phyloP scores from a whole-genome alignment of 2,113 vertebrate species.

The Xiphias gladius region DNA sequence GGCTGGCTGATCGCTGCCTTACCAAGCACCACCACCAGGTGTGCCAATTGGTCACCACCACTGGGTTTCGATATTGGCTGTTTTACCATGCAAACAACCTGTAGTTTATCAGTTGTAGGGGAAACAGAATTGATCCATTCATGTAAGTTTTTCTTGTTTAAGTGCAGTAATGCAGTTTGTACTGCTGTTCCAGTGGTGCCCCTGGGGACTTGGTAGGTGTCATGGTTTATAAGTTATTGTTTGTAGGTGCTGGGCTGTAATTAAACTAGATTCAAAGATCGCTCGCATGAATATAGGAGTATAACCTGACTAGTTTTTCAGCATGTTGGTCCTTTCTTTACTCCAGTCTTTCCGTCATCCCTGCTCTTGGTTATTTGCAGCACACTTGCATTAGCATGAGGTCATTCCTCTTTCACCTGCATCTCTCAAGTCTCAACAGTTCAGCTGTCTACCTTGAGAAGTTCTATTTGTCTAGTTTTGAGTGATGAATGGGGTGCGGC shows the following conservation, averaged over 20 bases:
- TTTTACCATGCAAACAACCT: not conserved
- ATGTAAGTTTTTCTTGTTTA: not conserved
- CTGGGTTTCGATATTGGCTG: no score
- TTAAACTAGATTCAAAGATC: not conserved
- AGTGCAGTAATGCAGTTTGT: slow-evolving; percentile 19
- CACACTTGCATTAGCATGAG: not conserved
- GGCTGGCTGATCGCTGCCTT: not conserved
- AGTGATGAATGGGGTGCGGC: slow-evolving; percentile 55
- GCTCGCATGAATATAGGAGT: slow-evolving; percentile 23
- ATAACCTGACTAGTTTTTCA: slow-evolving; percentile 1
- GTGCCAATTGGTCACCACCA: not conserved
- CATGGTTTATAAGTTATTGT: not conserved
- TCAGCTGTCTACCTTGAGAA: slow-evolving; percentile 20
- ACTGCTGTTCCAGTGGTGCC: slow-evolving; percentile 42
- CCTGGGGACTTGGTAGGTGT: slow-evolving; percentile 28
- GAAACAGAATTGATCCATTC: not conserved
- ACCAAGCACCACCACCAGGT: slow-evolving; percentile 25
- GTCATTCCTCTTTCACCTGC: slow-evolving; percentile 7
- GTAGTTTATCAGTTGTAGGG: not conserved
- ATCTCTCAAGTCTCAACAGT: slow-evolving; percentile 49
- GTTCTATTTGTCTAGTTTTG: slow-evolving; percentile 52
- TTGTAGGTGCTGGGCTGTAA: slow-evolving; percentile 16
- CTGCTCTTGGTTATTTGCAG: not conserved
- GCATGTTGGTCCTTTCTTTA: not conserved
- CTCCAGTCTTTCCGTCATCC: not conserved